Percentiles rank a stretch among this genome's conserved stretches.
Conservation (phyloP, 1,140 invertebrate genomes). For the Polypedilum vanderplanki region DNA sequence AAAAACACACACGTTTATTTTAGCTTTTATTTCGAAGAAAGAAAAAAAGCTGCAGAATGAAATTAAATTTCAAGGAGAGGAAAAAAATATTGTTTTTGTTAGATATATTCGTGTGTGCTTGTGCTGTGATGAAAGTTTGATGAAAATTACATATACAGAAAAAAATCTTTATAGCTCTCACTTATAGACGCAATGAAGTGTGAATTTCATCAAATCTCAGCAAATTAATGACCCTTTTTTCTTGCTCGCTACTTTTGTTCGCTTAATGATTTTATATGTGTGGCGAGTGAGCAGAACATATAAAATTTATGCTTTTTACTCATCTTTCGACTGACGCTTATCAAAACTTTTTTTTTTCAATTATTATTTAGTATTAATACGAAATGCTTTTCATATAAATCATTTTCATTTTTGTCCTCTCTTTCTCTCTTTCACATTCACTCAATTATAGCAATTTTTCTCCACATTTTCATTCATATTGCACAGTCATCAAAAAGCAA, state of each 20-base stretch:
- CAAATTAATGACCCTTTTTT: background rate
- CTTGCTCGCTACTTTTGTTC: background rate
- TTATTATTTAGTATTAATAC: constrained; percentile 4
- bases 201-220: constrained; percentile 18
- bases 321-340: background rate
- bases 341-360: background rate
- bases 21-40: background rate
- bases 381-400: constrained; percentile 19
- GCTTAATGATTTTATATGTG: background rate
- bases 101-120: background rate
- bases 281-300: background rate
- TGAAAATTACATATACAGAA: background rate
- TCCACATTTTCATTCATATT: constrained; percentile 19
- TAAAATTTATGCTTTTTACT: constrained; percentile 7
- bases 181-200: constrained; percentile 8
- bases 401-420: background rate
- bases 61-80: constrained; percentile 19
- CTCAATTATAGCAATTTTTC: constrained; percentile 18
- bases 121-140: background rate
- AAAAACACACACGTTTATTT: too few species aligned
- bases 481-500: constrained; percentile 17
- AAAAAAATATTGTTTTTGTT: constrained; percentile 11
- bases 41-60: background rate
- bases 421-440: background rate
- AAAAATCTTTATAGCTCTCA: background rate